Base-by-base conservation (phyloP, 2,797 vertebrate species). In the Lagorchestes hirsutus region DNA sequence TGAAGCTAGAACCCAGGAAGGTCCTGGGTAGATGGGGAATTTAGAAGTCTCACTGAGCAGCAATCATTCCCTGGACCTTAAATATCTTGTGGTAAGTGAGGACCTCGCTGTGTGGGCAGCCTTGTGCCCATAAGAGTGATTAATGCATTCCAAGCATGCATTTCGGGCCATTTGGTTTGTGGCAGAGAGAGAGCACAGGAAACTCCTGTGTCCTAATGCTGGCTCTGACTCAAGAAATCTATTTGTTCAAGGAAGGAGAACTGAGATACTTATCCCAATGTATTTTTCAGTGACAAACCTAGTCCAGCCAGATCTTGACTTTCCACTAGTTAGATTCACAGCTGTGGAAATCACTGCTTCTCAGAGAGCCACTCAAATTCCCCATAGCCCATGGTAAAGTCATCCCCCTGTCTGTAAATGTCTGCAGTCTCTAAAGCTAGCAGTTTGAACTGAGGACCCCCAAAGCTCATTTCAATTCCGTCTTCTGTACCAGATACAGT, bases 21-120 rank as follows among this genome's bases (percentile, higher is more conserved):
- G 55, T 74, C 62, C 93, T 52, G 31, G n/a, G 56, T 92, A 92
- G 95, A 93, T 95, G 95, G 95, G 94, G 92, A 95, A 97, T 97
- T 97, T 90, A 93, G 46, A 94, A 96, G 97, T 82, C 92, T 93
- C 82, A 93, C 40, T 96, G 56, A 97, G 95, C 93, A 95, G 22
- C 55, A 62, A 31, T 31, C 27, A 90, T 82, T 18, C 40, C 52
- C 91, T 24, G 27, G 74, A 82, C 57, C 31, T 1, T 54, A 92
- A 62, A 92, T 6, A n/a, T 22, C 55, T 54, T 87, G 55, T 34
- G 34, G n/a, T 92, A 74, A 93, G 14, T 13, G 27, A 59, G 46
- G 5, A 46, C 12, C 55, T 91, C 46, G 18, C 9, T 29, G 57
- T 29, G 14, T 1, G 31, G 8, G 24, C 13, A 24, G 5, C 52